Percentiles rank a stretch among this genome's conserved stretches.
Conservation (phyloP, 1,140 invertebrate species). For the Venturia canescens region DNA sequence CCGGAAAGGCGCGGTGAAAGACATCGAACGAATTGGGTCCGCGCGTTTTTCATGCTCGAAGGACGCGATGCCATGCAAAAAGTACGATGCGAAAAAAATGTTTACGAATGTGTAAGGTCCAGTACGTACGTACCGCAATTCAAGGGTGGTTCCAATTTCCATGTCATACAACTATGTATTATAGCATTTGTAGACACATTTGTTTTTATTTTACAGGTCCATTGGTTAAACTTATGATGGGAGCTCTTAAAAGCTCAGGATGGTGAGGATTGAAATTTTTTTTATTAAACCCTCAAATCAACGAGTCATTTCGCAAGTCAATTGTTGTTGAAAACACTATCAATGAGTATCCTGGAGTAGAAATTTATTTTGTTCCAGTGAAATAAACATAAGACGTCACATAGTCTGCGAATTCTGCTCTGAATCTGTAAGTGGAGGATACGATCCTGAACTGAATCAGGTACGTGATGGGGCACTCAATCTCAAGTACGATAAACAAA, state of each 20-base stretch:
- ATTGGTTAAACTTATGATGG: constrained; percentile 90
- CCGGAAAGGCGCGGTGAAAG: constrained; percentile 85
- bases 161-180: neutral
- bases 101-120: constrained; percentile 84
- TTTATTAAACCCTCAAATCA: constrained; percentile 32
- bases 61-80: constrained; percentile 83
- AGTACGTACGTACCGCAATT: constrained; percentile 30
- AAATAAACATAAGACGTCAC: constrained; percentile 90
- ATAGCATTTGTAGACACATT: neutral
- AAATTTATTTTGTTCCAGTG: constrained; percentile 76
- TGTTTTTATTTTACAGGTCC: constrained; percentile 78
- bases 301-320: too few species aligned
- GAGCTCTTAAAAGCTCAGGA: constrained; percentile 89
- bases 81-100: constrained; percentile 89
- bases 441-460: constrained; percentile 93
- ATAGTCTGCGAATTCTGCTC: constrained; percentile 95
- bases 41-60: constrained; percentile 80
- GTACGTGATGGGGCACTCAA: constrained; percentile 74
- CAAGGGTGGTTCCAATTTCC: neutral
- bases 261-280: constrained; percentile 80
- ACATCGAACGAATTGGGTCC: constrained; percentile 77
- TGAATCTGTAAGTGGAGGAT: constrained; percentile 90
- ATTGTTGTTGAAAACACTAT: constrained; percentile 47
- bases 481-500: too few species aligned
- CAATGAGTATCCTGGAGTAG: constrained; percentile 47